Conservation (phyloP, 2,113 vertebrate genomes). For the Paracanthobrama guichenoti region DNA sequence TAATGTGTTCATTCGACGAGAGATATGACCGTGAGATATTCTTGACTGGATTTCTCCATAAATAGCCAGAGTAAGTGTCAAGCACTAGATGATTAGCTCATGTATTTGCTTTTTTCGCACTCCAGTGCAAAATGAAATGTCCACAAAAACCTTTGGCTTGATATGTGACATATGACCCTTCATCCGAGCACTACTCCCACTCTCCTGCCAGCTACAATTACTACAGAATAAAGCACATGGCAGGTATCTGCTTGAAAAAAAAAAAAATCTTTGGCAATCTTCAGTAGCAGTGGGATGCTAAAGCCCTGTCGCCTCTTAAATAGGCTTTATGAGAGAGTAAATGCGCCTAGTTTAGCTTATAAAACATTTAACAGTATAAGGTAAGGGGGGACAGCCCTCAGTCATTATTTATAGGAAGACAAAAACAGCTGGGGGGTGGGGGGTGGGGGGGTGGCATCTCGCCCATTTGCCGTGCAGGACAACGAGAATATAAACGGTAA, state of each 20-base stretch:
- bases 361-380: slow-evolving; percentile 54
- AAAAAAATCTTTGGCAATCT: background rate
- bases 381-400: slow-evolving; percentile 27
- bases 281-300: slow-evolving; percentile 25
- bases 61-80: background rate
- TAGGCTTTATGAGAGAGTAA: slow-evolving; percentile 61
- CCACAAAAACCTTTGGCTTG: background rate
- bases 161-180: slow-evolving; percentile 4
- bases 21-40: background rate
- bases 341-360: slow-evolving; percentile 55
- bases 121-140: background rate
- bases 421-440: slow-evolving; percentile 56
- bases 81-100: background rate
- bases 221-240: slow-evolving; percentile 12
- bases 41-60: background rate
- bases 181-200: background rate
- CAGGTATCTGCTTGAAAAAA: background rate
- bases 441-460: background rate
- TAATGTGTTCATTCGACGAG: background rate
- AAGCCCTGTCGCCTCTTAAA: slow-evolving; percentile 55
- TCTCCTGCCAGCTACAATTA: background rate
- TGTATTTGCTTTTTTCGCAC: background rate
- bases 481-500: slow-evolving; percentile 60
- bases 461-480: slow-evolving; percentile 55
- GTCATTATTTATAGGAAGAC: slow-evolving; percentile 60